These are phyloP conservation scores for Lepeophtheirus salmonis DNA, from an alignment of 1,140 invertebrate genomes.

Conservation along the genomic window DNA sequence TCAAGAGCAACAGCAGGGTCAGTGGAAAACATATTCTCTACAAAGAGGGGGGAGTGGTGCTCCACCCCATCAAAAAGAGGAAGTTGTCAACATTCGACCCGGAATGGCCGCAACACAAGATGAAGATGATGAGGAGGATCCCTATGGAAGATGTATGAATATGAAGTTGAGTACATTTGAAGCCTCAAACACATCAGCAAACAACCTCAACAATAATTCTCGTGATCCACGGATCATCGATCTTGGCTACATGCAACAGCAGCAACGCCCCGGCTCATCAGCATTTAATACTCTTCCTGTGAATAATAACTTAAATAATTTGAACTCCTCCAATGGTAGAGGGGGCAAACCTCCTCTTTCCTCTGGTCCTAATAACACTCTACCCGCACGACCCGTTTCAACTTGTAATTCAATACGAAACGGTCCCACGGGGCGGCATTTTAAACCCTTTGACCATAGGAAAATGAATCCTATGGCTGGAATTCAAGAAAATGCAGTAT, in stretches of 20 bases:
- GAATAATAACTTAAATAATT: background rate
- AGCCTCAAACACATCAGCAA: background rate
- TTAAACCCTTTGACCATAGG: constrained; percentile 17
- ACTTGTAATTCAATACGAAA: background rate
- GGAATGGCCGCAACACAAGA: too few relatives aligned
- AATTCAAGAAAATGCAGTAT: constrained; percentile 12
- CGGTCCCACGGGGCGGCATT: constrained; percentile 12
- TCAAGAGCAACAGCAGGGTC: background rate
- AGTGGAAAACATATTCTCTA: constrained; percentile 13
- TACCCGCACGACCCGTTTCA: too few relatives aligned
- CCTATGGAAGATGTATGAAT: constrained; percentile 14
- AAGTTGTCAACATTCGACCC: background rate
- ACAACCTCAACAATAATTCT: background rate
- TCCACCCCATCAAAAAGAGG: background rate
- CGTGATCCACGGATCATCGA: constrained; percentile 11
- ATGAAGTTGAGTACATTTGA: constrained; percentile 14
- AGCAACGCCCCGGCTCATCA: too few relatives aligned
- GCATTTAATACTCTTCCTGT: background rate
- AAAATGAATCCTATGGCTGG: constrained; percentile 17
- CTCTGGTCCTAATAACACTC: background rate
- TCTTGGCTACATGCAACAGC: background rate
- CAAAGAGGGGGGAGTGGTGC: background rate
- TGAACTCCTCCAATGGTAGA: background rate
- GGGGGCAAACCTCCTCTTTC: background rate
- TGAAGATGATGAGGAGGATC: constrained; percentile 9